Conservation (phyloP, 2,797 vertebrate species). For the Sitta carolinensis region DNA sequence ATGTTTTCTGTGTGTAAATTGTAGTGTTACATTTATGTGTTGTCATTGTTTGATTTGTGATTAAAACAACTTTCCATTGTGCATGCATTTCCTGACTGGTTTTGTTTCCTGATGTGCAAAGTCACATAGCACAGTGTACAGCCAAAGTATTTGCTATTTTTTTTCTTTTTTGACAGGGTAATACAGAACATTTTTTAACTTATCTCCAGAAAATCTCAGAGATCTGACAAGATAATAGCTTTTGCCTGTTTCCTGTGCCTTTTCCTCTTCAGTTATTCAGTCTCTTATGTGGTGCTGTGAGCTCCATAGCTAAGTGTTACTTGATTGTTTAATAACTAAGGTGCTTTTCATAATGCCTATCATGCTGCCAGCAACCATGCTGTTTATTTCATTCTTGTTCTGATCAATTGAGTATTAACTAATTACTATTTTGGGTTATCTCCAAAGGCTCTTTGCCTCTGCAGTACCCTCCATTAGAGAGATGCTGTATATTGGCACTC, state of each 20-base stretch:
- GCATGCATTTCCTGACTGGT: not conserved
- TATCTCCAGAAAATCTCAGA: conserved; percentile 60
- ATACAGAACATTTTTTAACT: conserved; percentile 62
- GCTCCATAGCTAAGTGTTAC: conserved; percentile 59
- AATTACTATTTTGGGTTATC: conserved; percentile 56
- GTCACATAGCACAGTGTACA: conserved; percentile 4
- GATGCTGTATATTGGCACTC: conserved; percentile 19
- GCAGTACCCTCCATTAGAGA: conserved; percentile 16
- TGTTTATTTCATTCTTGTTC: conserved; percentile 63
- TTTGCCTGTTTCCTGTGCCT: conserved; percentile 36
- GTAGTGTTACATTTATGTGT: not conserved
- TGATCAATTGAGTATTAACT: conserved; percentile 59
- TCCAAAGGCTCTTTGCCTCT: conserved; percentile 2
- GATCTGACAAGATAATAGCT: conserved; percentile 68
- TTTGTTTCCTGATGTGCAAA: not conserved
- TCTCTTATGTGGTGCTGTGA: conserved; percentile 55
- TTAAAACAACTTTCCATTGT: not conserved
- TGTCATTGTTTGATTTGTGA: not conserved
- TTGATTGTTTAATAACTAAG: conserved; percentile 68
- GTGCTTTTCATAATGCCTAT: conserved; percentile 60
- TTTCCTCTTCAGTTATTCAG: conserved; percentile 64
- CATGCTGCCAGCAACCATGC: conserved; percentile 40
- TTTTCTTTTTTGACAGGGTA: conserved; percentile 42
- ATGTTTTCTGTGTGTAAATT: not conserved
- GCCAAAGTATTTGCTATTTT: conserved; percentile 3